phyloP scores from a whole-genome alignment of 2,113 vertebrate species.

The Anolis carolinensis region DNA sequence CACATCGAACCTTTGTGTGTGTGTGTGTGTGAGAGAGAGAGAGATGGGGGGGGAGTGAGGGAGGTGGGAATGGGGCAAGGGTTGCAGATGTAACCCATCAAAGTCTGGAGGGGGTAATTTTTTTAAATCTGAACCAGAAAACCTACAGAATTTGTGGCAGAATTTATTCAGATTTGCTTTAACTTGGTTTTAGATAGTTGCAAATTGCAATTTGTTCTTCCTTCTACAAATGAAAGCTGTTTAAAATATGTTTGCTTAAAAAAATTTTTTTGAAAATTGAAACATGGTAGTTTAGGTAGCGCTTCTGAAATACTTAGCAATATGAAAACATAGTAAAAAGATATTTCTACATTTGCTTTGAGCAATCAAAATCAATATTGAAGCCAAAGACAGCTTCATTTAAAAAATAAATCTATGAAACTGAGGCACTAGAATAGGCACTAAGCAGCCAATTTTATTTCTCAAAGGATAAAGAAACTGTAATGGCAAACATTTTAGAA shows the following conservation, averaged over 20 bases:
- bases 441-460: slow-evolving; percentile 38
- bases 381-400: slow-evolving; percentile 9
- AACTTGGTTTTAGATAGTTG: too few species aligned
- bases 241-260: not conserved
- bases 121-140: too few species aligned
- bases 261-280: not conserved
- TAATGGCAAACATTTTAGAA: slow-evolving; percentile 46
- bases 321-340: not conserved
- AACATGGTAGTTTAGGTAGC: not conserved
- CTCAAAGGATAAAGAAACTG: slow-evolving; percentile 28
- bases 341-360: not conserved
- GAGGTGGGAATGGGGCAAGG: too few species aligned
- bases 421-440: not conserved
- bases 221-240: not conserved
- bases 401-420: not conserved
- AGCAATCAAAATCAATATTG: too few species aligned
- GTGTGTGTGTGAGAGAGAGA: too few species aligned
- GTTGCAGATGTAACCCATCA: too few species aligned
- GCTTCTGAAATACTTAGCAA: not conserved
- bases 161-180: too few species aligned
- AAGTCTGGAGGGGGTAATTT: too few species aligned
- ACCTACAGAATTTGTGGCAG: too few species aligned
- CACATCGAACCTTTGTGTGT: too few species aligned
- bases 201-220: not conserved
- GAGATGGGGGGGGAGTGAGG: too few species aligned